Evolutionary conservation across 2,888 invertebrate species (phyloP), one percentile per base, ranked within the genome.

Genomic region (Agrotis exclamationis): DNA sequence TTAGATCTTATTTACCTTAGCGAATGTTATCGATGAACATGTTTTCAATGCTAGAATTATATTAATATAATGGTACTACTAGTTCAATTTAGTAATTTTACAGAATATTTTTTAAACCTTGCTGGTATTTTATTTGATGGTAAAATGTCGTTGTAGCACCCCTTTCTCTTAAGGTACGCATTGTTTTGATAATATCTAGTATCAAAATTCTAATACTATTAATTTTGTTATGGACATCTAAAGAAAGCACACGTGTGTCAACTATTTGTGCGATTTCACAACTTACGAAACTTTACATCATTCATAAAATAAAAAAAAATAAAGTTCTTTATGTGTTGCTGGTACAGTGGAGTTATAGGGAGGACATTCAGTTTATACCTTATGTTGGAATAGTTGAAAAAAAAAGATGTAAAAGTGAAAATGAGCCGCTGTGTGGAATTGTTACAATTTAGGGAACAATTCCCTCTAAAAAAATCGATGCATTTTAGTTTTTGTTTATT

Each of bases 1-100:
- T 79, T 59, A 20, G 18, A 56, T 45, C 59, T 44, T 65, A 56
- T 72, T 78, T 58, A 68, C 57, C 51, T 9, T 13, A 72, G 79
- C 82, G 79, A 79, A 78, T 79, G 62, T 68, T 78, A 63, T 82
- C 59, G 22, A 45, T 33, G 45, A 51, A 66, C 20, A n/a, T 72
- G 62, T 18, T 65, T 57, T 59, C 67, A 68, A 59, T 64, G 58
- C 14, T 58, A 28, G 2, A 76, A 54, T 20, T n/a, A n/a, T n/a
- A n/a, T n/a, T 45, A 50, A 56, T 45, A 22, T 13, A 39, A 20
- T 24, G 3, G 22, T 47, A 33, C n/a, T 53, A 24, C n/a, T 50
- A 48, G 6, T n/a, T 20, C 3, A 14, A 54, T 20, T 9, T 9
- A 56, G 5, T 56, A 6, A n/a, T 22, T 53, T n/a, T 22, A 16